A percentile compares a stretch with the other conserved stretches of the same genome.
phyloP scores from a whole-genome alignment of 1,140 invertebrate species.

The Sitobion miscanthi region DNA sequence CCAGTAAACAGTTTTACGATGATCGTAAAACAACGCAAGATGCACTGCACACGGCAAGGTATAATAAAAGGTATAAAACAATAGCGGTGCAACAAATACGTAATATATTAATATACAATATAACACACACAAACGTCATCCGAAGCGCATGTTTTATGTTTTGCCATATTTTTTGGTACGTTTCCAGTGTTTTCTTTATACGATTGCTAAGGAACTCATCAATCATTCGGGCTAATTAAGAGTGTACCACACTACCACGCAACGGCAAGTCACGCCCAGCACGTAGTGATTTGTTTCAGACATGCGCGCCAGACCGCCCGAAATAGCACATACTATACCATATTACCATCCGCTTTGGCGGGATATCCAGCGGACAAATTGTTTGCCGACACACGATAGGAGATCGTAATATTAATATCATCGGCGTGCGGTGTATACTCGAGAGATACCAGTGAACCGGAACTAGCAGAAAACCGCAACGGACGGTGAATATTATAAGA shows the following conservation, averaged over 20 bases:
- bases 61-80: slow-evolving; percentile 34
- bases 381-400: slow-evolving; percentile 1
- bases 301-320: slow-evolving; percentile 43
- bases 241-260: slow-evolving; percentile 12
- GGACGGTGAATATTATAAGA: not conserved
- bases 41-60: slow-evolving; percentile 13
- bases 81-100: slow-evolving; percentile 6
- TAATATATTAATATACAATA: not conserved
- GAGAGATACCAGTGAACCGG: not conserved
- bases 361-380: slow-evolving; percentile 25
- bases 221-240: slow-evolving; percentile 56
- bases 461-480: not conserved
- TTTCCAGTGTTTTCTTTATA: slow-evolving; percentile 56
- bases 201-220: slow-evolving; percentile 46
- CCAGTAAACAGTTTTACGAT: slow-evolving; percentile 44
- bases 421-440: too few species aligned
- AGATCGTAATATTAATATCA: not conserved
- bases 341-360: not conserved
- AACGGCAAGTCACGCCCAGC: slow-evolving; percentile 47
- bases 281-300: slow-evolving; percentile 48
- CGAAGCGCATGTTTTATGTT: slow-evolving; percentile 9
- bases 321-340: slow-evolving; percentile 44
- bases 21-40: slow-evolving; percentile 22
- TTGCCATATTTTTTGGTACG: slow-evolving; percentile 51
- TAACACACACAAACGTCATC: not conserved